Percentiles rank a stretch among this genome's conserved stretches.
Conservation (phyloP, 92 coral and sea anemone species). For the Siderastrea radians region DNA sequence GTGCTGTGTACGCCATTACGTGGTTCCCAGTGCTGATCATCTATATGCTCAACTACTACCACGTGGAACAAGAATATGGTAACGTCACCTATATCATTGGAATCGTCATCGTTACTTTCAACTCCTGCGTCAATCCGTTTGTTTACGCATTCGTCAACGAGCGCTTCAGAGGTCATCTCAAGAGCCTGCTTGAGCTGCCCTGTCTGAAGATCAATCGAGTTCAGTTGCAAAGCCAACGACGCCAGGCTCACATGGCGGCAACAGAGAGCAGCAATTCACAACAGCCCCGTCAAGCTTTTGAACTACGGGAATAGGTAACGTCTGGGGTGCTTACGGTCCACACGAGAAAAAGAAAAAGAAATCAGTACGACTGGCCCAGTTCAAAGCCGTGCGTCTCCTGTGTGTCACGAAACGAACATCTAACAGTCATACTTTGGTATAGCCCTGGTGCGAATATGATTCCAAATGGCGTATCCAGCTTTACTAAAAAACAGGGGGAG, state of each 20-base stretch:
- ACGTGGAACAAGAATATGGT: slow-evolving; percentile 45
- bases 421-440: too few relatives aligned
- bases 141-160: slow-evolving; percentile 71
- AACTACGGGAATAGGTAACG: background rate
- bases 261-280: slow-evolving; percentile 43
- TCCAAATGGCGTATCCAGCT: too few relatives aligned
- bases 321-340: background rate
- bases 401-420: too few relatives aligned
- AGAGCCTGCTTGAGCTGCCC: slow-evolving; percentile 28
- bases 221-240: slow-evolving; percentile 19
- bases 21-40: slow-evolving; percentile 71
- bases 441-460: too few relatives aligned
- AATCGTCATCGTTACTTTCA: slow-evolving; percentile 57
- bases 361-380: background rate
- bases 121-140: slow-evolving; percentile 72
- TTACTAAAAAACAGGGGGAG: too few relatives aligned
- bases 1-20: slow-evolving; percentile 57
- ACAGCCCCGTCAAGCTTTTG: slow-evolving; percentile 12
- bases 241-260: background rate
- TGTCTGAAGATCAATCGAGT: slow-evolving; percentile 33
- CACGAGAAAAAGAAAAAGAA: background rate
- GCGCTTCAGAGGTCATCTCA: slow-evolving; percentile 64
- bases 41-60: slow-evolving; percentile 64
- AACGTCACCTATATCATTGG: slow-evolving; percentile 55
- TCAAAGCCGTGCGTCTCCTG: too few relatives aligned